Percentiles rank a stretch among this genome's conserved stretches.
Conservation (phyloP, 2,113 vertebrate species). For the Athene cunicularia region DNA sequence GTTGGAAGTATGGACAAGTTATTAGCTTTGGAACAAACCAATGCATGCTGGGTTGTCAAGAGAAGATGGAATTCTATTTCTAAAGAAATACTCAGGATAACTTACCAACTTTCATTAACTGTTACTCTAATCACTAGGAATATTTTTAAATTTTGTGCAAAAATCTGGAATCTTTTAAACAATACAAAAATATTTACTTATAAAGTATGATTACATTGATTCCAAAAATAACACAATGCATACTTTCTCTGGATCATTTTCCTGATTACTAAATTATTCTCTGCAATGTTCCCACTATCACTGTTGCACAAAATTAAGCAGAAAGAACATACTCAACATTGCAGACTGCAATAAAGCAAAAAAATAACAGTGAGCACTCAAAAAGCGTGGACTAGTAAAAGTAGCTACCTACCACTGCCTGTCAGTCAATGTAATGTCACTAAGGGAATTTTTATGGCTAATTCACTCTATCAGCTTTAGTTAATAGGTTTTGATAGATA, state of each 20-base stretch:
- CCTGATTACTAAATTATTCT: slow-evolving; percentile 36
- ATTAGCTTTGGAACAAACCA: neutral
- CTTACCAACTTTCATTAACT: neutral
- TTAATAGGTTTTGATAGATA: neutral
- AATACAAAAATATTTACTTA: slow-evolving; percentile 20
- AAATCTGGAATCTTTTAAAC: neutral
- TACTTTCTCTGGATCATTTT: slow-evolving; percentile 4
- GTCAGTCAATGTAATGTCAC: neutral
- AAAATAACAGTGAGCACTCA: neutral
- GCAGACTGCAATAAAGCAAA: neutral
- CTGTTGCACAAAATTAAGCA: neutral
- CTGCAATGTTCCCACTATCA: slow-evolving; percentile 11
- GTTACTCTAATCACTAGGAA: neutral
- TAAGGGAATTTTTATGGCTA: neutral
- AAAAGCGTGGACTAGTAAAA: neutral
- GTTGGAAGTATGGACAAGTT: neutral
- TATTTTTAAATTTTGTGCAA: neutral
- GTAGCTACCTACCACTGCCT: neutral
- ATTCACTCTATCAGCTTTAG: neutral
- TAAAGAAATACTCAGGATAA: neutral
- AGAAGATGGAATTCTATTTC: neutral
- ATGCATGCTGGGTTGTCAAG: neutral
- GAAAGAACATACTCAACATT: slow-evolving; percentile 32
- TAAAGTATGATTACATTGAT: neutral
- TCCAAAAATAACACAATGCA: slow-evolving; percentile 54